Percentiles rank a stretch among this genome's conserved stretches.
These are phyloP conservation scores for Xylota sylvarum DNA, from an alignment of 2,888 invertebrate genomes.

Conservation along the genomic window DNA sequence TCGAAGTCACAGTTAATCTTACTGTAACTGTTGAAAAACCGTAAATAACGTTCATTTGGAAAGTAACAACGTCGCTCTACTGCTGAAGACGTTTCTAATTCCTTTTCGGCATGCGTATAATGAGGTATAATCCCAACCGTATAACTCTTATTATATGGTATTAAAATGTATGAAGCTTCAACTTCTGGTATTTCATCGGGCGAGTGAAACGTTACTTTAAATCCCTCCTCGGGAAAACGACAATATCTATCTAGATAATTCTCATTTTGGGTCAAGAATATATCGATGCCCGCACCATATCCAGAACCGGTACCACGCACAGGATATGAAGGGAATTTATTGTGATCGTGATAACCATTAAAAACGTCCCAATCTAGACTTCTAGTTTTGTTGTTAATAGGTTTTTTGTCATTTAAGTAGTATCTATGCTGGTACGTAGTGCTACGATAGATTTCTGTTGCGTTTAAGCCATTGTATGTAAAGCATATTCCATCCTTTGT, in stretches of 20 bases:
- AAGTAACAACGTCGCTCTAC: slow-evolving; percentile 89
- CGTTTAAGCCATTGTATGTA: neutral
- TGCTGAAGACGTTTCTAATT: slow-evolving; percentile 67
- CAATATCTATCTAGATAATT: too few relatives aligned
- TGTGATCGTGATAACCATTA: neutral
- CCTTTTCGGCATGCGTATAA: too few relatives aligned
- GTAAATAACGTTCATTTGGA: slow-evolving; percentile 87
- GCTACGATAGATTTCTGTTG: neutral
- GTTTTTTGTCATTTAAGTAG: neutral
- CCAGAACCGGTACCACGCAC: slow-evolving; percentile 88
- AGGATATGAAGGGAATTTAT: slow-evolving; percentile 87
- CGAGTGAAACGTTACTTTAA: too few relatives aligned
- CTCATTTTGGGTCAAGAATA: too few relatives aligned
- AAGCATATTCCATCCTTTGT: neutral
- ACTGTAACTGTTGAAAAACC: slow-evolving; percentile 89
- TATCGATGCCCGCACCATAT: slow-evolving; percentile 86
- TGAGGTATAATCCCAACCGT: too few relatives aligned
- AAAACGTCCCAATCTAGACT: neutral
- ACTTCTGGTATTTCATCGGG: too few relatives aligned
- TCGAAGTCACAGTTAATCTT: slow-evolving; percentile 90
- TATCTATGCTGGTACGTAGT: neutral
- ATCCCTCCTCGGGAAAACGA: too few relatives aligned
- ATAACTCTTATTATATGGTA: too few relatives aligned
- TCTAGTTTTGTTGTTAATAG: neutral
- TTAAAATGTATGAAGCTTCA: too few relatives aligned